These are phyloP conservation scores for Drosophila recens DNA, from an alignment of 2,888 invertebrate species.

Conservation along the genomic window DNA sequence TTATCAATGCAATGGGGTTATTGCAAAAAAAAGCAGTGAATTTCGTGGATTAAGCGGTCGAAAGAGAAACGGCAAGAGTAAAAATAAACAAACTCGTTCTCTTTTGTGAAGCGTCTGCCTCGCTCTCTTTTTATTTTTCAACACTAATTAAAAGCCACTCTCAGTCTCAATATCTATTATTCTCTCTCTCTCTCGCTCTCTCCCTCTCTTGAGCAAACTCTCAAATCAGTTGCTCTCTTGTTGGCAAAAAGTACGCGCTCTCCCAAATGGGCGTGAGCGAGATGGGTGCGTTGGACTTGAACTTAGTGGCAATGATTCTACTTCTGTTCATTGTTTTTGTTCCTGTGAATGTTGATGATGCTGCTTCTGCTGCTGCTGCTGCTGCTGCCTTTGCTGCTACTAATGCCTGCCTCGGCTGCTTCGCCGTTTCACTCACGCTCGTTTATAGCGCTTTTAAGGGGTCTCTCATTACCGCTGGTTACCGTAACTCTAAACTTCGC, in stretches of 20 bases:
- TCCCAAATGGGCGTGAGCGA: slow-evolving; percentile 55
- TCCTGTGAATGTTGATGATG: slow-evolving; percentile 40
- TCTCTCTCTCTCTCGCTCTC: slow-evolving; percentile 23
- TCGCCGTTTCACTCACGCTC: slow-evolving; percentile 62
- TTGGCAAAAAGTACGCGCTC: slow-evolving; percentile 12
- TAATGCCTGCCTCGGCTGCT: slow-evolving; percentile 12
- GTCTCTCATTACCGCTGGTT: slow-evolving; percentile 61
- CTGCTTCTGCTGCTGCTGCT: slow-evolving; percentile 22
- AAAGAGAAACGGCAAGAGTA: not conserved
- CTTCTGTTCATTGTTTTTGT: slow-evolving; percentile 63
- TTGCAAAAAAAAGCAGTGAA: not conserved
- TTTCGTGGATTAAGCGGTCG: not conserved
- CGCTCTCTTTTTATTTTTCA: slow-evolving; percentile 5
- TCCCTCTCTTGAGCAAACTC: slow-evolving; percentile 37
- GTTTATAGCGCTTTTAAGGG: slow-evolving; percentile 39
- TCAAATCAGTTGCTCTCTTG: slow-evolving; percentile 16
- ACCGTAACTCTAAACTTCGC: slow-evolving; percentile 66
- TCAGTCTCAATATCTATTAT: slow-evolving; percentile 16
- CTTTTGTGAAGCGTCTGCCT: not conserved
- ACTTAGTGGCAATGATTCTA: slow-evolving; percentile 70
- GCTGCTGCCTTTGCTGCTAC: slow-evolving; percentile 7
- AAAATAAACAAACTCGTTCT: not conserved
- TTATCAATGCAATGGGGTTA: not conserved
- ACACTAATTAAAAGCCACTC: slow-evolving; percentile 43
- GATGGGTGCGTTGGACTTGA: slow-evolving; percentile 47